Percentiles rank a stretch among this genome's conserved stretches.
These are phyloP conservation scores for Poeciliopsis occidentalis DNA, from an alignment of 2,113 vertebrate genomes.

Conservation along the genomic window DNA sequence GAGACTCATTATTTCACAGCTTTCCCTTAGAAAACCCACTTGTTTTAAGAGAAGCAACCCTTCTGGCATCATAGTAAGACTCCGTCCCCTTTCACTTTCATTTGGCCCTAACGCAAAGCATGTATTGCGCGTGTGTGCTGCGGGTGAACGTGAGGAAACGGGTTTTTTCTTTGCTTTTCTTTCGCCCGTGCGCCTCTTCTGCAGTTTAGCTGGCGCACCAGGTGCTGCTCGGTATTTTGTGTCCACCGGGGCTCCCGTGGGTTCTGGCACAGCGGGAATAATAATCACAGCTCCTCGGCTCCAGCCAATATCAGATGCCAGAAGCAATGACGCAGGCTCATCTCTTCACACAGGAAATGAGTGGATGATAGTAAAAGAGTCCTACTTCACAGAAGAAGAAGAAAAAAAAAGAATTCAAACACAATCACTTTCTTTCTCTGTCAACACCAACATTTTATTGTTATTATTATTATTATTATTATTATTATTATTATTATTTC, in stretches of 20 bases:
- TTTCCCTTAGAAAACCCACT: constrained; percentile 18
- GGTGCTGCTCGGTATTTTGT: constrained; percentile 69
- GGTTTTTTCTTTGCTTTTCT: background rate
- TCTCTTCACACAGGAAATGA: constrained; percentile 55
- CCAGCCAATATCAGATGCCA: constrained; percentile 45
- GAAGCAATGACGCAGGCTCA: constrained; percentile 25
- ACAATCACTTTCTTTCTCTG: constrained; percentile 30
- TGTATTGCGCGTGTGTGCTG: background rate
- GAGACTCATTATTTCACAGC: constrained; percentile 15
- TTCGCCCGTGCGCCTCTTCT: constrained; percentile 14
- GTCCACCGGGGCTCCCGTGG: constrained; percentile 44
- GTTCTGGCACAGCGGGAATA: constrained; percentile 57
- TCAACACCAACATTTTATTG: constrained; percentile 9
- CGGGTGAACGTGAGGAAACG: constrained; percentile 12
- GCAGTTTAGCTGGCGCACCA: constrained; percentile 58
- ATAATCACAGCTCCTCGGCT: constrained; percentile 55
- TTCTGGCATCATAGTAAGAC: constrained; percentile 3
- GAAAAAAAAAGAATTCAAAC: constrained; percentile 23
- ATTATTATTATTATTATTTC: background rate
- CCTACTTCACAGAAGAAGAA: constrained; percentile 24
- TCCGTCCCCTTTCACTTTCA: constrained; percentile 20
- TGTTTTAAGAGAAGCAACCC: constrained; percentile 18
- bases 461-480: background rate
- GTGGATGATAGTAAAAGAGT: constrained; percentile 42
- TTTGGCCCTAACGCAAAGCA: constrained; percentile 14